Base-by-base conservation (phyloP, 2,797 vertebrate genomes). In the Novumbra hubbsi region DNA sequence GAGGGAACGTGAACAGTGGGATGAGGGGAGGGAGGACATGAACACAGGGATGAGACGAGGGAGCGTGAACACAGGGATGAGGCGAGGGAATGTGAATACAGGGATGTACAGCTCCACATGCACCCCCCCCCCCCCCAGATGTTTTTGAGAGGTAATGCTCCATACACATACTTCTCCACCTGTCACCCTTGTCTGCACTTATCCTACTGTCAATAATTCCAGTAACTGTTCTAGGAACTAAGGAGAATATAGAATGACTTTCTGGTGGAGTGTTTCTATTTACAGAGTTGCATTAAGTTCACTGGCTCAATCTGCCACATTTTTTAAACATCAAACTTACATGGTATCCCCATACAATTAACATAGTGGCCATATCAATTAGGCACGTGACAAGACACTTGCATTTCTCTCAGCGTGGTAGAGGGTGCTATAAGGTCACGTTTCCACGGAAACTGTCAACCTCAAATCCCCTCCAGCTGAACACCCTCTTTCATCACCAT, bases 351-450 rank as follows among this genome's bases (percentile, higher is more conserved):
- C 78, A 84, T 82, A 14, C n/a, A 60, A 24, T 24, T 24, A 27
- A 60, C 21, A 60, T 60, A 14, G 55, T 24, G 21, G 21, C 21
- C 55, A 27, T 60, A 60, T 60, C 21, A 60, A 60, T 60, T 60
- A 60, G 19, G 55, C 55, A 60, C 66, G 70, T 70, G 66, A 34
- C 78, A 82, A 81, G 9, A 62, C 55, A 60, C n/a, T 60, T 60
- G 92, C 89, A 87, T 94, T 92, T 81, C 91, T 88, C 86, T 93
- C 89, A 90, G 89, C 89, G 92, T 87, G 84, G 92, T 91, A 84
- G 84, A 89, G 90, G 88, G 88, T 87, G 78, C 79, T 78, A 70
- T 84, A 75, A 90, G 91, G 92, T 92, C 94, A 96, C 72, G 88
- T 92, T 85, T 75, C 92, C 86, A 82, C 41, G 75, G 87, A 79